Percentiles rank a stretch among this genome's conserved stretches.
Conservation (phyloP, 2,113 vertebrate species). For the Platichthys stellatus region DNA sequence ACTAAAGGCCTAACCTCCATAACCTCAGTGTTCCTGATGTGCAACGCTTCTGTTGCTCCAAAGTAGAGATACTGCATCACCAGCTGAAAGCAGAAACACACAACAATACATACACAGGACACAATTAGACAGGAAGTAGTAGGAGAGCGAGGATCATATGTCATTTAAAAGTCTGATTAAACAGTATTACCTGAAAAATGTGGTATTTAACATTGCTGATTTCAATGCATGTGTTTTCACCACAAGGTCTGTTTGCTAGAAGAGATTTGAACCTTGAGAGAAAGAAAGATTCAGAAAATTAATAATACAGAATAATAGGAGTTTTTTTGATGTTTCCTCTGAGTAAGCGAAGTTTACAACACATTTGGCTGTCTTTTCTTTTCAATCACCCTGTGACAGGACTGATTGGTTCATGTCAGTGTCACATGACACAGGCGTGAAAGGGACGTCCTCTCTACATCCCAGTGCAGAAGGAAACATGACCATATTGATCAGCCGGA, state of each 20-base stretch:
- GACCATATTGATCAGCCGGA: too few relatives aligned
- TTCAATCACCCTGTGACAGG: conserved; percentile 6
- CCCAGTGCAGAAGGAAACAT: neutral
- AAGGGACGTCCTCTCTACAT: conserved; percentile 6
- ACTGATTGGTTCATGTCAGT: conserved; percentile 1
- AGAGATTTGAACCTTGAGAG: conserved; percentile 91
- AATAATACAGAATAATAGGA: neutral
- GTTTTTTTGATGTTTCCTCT: neutral
- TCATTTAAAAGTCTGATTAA: rapidly evolving
- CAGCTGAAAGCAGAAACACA: conserved; percentile 84
- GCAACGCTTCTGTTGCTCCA: conserved; percentile 93
- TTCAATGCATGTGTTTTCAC: conserved; percentile 96
- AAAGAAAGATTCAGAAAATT: neutral
- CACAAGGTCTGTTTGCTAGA: conserved; percentile 91
- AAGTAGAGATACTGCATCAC: conserved; percentile 99
- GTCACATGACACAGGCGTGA: neutral
- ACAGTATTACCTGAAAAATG: conserved; percentile 90
- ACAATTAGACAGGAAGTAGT: neutral
- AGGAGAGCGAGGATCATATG: neutral
- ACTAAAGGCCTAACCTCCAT: conserved; percentile 90
- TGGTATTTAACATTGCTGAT: conserved; percentile 98
- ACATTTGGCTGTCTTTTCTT: conserved; percentile 1
- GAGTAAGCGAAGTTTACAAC: neutral
- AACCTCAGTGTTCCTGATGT: conserved; percentile 95
- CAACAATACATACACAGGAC: neutral